These are phyloP conservation scores for Tetramorium alpestre DNA, from an alignment of 1,140 invertebrate species.

Conservation along the genomic window DNA sequence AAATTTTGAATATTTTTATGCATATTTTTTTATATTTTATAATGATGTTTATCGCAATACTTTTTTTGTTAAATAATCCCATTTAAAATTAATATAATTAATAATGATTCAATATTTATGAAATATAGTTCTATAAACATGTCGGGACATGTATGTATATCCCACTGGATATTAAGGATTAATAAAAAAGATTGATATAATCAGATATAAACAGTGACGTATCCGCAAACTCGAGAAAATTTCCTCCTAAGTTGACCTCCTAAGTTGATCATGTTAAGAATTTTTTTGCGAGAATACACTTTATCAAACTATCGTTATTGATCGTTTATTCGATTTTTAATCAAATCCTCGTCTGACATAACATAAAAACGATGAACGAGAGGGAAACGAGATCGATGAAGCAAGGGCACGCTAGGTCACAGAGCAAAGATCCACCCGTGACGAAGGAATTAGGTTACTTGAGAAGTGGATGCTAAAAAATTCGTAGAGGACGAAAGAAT, in stretches of 20 bases:
- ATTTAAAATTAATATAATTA: background rate
- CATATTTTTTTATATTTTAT: background rate
- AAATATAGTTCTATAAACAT: background rate
- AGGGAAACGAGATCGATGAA: constrained; percentile 34
- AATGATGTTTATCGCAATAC: background rate
- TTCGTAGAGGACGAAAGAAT: background rate
- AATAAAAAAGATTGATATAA: background rate
- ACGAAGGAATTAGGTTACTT: constrained; percentile 26
- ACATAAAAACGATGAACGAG: background rate
- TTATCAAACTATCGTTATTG: background rate
- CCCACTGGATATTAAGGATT: background rate
- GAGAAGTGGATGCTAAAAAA: constrained; percentile 47
- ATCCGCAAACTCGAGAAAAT: background rate
- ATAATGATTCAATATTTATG: background rate
- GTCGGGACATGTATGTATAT: background rate
- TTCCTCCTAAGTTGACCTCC: background rate
- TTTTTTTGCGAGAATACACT: background rate
- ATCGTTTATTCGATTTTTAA: background rate
- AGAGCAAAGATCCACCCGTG: background rate
- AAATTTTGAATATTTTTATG: background rate
- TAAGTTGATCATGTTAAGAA: background rate
- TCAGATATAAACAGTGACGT: background rate
- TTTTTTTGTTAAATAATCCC: background rate
- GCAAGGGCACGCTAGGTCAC: background rate
- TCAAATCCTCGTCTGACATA: background rate